Base-by-base conservation (phyloP, 2,113 vertebrate genomes). In the Scytalopus superciliaris region DNA sequence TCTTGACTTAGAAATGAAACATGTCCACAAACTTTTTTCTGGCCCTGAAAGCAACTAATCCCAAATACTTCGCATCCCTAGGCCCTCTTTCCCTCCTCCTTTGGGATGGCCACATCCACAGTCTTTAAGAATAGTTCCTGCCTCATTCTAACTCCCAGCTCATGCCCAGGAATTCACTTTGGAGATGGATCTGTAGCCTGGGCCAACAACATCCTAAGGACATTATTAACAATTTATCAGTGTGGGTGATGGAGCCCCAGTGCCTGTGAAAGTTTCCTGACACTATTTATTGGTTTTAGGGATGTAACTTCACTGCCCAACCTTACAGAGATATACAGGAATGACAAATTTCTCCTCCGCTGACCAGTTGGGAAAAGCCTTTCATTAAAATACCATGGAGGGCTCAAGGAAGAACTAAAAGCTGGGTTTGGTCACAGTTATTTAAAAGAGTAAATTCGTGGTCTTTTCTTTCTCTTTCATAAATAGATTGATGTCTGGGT, bases 181-280 rank as follows among this genome's bases (percentile, higher is more conserved):
- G 52, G 62, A 75, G 79, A 39, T 45, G 87, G 56, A 63, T 49
- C 45, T 9, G 28, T 45, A 35, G 33, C 39, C n/a, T 70, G 56
- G 62, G 81, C 62, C 64, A 89, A 47, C 13, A 40, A n/a, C 6
- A 1, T 69, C n/a, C 25, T 56, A 62, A 74, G 45, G 60, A 44
- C 31, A 13, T 45, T 53, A 77, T 60, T 77, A 69, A 84, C 13
- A 52, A 28, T 87, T 77, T 63, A 52, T n/a, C 16, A 4, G 77
- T 8, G 40, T 55, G 37, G 50, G 8, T 85, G 49, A 88, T 17
- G 28, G 83, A 82, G 55, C 45, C 67, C 68, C 55, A 30, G 40
- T n/a, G 35, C 37, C 42, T 79, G 6, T 70, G 86, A 74, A 90
- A 63, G n/a, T 67, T 92, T 66, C 56, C 83, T 85, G 75, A 45